These are phyloP conservation scores for Scartelaos histophorus DNA, from an alignment of 2,113 vertebrate genomes.

Conservation along the genomic window DNA sequence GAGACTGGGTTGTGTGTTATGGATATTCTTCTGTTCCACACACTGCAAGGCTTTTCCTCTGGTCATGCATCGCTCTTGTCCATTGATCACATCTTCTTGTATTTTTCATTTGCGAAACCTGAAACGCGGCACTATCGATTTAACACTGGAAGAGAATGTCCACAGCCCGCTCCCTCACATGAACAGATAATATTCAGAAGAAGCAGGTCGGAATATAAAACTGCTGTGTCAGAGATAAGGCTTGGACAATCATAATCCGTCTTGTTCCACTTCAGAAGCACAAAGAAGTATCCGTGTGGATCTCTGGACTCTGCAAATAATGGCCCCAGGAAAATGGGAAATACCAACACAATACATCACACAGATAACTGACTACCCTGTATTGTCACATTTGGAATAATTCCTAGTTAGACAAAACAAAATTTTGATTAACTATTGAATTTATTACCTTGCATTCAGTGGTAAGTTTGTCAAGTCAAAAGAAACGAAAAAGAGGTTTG, in stretches of 20 bases:
- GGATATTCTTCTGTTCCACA: constrained; percentile 47
- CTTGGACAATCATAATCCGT: constrained; percentile 49
- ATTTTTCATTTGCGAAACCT: constrained; percentile 69
- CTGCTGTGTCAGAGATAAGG: constrained; percentile 33
- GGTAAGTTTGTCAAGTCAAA: background rate
- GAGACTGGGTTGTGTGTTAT: constrained; percentile 13
- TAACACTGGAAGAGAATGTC: constrained; percentile 48
- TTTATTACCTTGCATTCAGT: background rate
- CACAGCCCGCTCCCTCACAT: constrained; percentile 21
- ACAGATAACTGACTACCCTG: background rate
- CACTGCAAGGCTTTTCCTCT: constrained; percentile 39
- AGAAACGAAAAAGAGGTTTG: too few species aligned
- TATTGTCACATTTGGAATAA: background rate
- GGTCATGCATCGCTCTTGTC: constrained; percentile 64
- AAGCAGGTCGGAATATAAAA: constrained; percentile 31
- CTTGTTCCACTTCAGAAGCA: constrained; percentile 42
- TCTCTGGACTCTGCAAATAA: constrained; percentile 19
- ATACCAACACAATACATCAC: constrained; percentile 2
- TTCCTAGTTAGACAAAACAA: background rate
- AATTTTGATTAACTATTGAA: too few species aligned
- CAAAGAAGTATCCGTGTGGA: constrained; percentile 20
- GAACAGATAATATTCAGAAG: constrained; percentile 56
- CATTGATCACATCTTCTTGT: constrained; percentile 71
- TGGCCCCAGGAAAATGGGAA: constrained; percentile 20
- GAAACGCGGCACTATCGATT: constrained; percentile 61